Percentiles rank a stretch among this genome's conserved stretches.
Conservation (phyloP, 2,113 vertebrate genomes). For the Dicerorhinus sumatrensis region DNA sequence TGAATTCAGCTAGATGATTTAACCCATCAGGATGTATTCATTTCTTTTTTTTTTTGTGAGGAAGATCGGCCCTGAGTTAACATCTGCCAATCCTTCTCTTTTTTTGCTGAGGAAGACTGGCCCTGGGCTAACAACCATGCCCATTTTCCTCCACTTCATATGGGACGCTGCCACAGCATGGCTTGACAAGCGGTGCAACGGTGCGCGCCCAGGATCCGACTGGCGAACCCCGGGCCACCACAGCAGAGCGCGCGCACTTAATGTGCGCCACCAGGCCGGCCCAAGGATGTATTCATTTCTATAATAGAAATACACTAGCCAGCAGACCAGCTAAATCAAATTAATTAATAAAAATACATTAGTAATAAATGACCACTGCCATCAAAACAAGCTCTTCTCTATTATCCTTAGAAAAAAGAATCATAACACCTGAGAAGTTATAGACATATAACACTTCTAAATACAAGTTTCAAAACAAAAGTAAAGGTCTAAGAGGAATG, state of each 20-base stretch:
- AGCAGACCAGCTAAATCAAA: neutral
- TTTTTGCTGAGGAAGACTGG: too few species aligned
- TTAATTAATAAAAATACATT: neutral
- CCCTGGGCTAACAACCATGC: too few species aligned
- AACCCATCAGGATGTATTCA: neutral
- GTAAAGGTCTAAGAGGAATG: neutral
- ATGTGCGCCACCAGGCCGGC: too few species aligned
- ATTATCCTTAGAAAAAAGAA: neutral
- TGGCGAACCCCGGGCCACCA: too few species aligned
- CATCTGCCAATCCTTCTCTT: too few species aligned
- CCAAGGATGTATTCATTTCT: too few species aligned
- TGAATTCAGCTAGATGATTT: neutral
- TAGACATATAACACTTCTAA: neutral
- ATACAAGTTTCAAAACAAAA: slow-evolving; percentile 27
- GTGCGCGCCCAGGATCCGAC: too few species aligned
- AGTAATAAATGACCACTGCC: neutral
- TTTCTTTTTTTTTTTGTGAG: neutral
- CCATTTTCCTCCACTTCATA: too few species aligned
- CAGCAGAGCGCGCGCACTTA: too few species aligned
- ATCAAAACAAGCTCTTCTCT: neutral
- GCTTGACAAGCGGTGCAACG: too few species aligned
- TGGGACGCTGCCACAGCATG: too few species aligned
- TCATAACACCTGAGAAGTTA: neutral
- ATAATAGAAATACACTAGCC: neutral
- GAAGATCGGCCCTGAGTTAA: too few species aligned